Conservation (phyloP, 2,113 vertebrate species). For the Tricholaema leucomelas region DNA sequence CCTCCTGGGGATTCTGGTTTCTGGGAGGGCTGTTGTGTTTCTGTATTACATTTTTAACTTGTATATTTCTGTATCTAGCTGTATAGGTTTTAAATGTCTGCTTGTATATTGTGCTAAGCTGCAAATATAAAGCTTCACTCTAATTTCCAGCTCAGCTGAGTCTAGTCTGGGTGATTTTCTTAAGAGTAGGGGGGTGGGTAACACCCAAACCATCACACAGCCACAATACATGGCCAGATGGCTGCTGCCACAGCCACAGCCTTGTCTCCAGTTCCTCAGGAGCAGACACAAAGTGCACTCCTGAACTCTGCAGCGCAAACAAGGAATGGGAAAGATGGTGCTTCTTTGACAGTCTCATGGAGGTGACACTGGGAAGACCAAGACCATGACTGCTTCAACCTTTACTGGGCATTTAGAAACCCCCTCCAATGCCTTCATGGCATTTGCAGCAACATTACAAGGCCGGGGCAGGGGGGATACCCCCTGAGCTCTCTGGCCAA, state of each 20-base stretch:
- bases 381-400: not conserved
- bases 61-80: too few relatives aligned
- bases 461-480: rapidly evolving
- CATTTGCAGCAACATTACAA: not conserved
- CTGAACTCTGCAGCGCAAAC: not conserved
- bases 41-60: too few relatives aligned
- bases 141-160: too few relatives aligned
- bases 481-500: not conserved
- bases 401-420: not conserved
- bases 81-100: too few relatives aligned
- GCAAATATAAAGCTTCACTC: too few relatives aligned
- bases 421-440: not conserved
- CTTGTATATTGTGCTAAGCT: too few relatives aligned
- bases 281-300: not conserved
- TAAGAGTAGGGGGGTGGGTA: too few relatives aligned
- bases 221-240: rapidly evolving
- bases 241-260: not conserved
- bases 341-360: not conserved
- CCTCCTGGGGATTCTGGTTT: too few relatives aligned
- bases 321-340: not conserved
- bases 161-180: too few relatives aligned
- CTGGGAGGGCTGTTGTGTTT: too few relatives aligned
- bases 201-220: too few relatives aligned
- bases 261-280: rapidly evolving
- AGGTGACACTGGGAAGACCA: not conserved